Evolutionary conservation across 2,888 invertebrate species (phyloP).

Genomic region (Lissocephala sabroskyi): DNA sequence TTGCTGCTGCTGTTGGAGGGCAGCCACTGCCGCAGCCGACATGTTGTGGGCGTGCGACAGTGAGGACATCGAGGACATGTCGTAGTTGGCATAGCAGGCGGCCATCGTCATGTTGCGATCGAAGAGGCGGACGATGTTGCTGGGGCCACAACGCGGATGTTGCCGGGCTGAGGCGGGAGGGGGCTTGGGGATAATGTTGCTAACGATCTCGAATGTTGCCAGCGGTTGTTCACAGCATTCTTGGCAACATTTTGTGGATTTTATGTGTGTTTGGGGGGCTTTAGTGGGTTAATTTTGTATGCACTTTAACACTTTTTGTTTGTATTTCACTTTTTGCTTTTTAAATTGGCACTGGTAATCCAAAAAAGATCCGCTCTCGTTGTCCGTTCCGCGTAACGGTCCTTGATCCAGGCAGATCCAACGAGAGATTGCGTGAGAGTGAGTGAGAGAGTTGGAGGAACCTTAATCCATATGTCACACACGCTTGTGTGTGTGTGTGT

Average conservation of each 20-base stretch:
- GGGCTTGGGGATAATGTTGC: constrained; percentile 14
- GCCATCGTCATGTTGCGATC: constrained; percentile 71
- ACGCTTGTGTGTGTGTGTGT: constrained; percentile 5
- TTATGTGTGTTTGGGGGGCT: constrained; percentile 12
- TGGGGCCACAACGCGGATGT: constrained; percentile 9
- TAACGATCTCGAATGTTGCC: constrained; percentile 9
- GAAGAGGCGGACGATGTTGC: constrained; percentile 1
- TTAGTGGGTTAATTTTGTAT: background rate
- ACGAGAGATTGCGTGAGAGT: constrained; percentile 26
- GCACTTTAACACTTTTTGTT: constrained; percentile 18
- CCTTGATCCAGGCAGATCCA: constrained; percentile 57
- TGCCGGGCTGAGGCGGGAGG: background rate
- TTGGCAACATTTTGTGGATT: constrained; percentile 10
- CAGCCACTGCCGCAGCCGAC: constrained; percentile 46
- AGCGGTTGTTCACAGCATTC: background rate
- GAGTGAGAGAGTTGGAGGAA: constrained; percentile 48
- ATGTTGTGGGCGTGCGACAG: constrained; percentile 69
- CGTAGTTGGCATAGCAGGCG: constrained; percentile 72
- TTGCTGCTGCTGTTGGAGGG: constrained; percentile 50
- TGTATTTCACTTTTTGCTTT: constrained; percentile 19
- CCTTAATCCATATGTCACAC: constrained; percentile 68
- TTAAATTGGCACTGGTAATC: constrained; percentile 71
- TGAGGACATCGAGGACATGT: constrained; percentile 70
- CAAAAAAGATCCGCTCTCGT: constrained; percentile 40
- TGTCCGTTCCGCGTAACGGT: constrained; percentile 31